These are phyloP conservation scores for Caenorhabditis elegans DNA, from an alignment of 1,140 invertebrate species.

Conservation along the genomic window WBcel235 BX284606.5:14698001-14698500, in stretches of 20 bases:
- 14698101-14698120: slow-evolving; percentile 12
- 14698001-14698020: slow-evolving; percentile 37
- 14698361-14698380: slow-evolving; percentile 18
- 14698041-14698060: neutral
- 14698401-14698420: slow-evolving; percentile 38
- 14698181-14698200: slow-evolving; percentile 10
- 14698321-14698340: slow-evolving; percentile 40
- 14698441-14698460: slow-evolving; percentile 28
- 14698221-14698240: neutral
- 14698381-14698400: slow-evolving; percentile 39
- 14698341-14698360: slow-evolving; percentile 38
- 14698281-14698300: slow-evolving; percentile 43
- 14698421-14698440: slow-evolving; percentile 41
- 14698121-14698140: slow-evolving; percentile 41
- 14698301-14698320: slow-evolving; percentile 39
- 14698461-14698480: slow-evolving; percentile 30
- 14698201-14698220: slow-evolving; percentile 20
- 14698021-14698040: slow-evolving; percentile 3
- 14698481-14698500: slow-evolving; percentile 39
- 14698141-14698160: slow-evolving; percentile 32
- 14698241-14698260: neutral
- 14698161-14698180: slow-evolving; percentile 42
- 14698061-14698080: slow-evolving; percentile 14
- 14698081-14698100: neutral
- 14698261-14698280: slow-evolving; percentile 46